Percentiles rank a stretch among this genome's conserved stretches.
These are phyloP conservation scores for Sylvicola fuscatus DNA, from an alignment of 2,888 invertebrate genomes.

Conservation along the genomic window DNA sequence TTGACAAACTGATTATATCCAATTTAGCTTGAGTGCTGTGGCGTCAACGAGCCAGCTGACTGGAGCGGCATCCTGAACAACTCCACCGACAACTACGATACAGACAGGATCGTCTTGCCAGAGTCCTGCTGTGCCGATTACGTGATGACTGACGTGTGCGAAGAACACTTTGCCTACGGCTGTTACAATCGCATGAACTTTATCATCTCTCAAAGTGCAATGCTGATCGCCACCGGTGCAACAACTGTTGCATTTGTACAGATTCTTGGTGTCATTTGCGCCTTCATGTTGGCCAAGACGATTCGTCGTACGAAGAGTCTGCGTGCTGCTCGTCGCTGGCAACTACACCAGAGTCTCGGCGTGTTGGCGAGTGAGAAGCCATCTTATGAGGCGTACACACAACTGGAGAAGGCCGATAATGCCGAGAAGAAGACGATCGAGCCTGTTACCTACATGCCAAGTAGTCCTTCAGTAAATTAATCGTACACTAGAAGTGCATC, in stretches of 20 bases:
- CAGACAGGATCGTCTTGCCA: slow-evolving; percentile 26
- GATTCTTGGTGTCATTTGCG: slow-evolving; percentile 73
- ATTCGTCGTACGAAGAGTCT: slow-evolving; percentile 59
- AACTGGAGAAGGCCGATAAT: slow-evolving; percentile 1
- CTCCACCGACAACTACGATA: slow-evolving; percentile 9
- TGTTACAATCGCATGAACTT: slow-evolving; percentile 38
- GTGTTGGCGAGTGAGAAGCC: slow-evolving; percentile 13
- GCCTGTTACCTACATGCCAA: too few species aligned
- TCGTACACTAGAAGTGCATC: too few species aligned
- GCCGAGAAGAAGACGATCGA: too few species aligned
- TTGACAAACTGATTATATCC: neutral
- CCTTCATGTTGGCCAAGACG: slow-evolving; percentile 70
- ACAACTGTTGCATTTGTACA: slow-evolving; percentile 63
- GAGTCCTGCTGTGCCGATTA: slow-evolving; percentile 35
- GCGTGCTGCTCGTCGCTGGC: slow-evolving; percentile 47
- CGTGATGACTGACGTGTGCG: slow-evolving; percentile 14
- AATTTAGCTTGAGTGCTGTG: slow-evolving; percentile 45
- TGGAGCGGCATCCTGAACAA: slow-evolving; percentile 27
- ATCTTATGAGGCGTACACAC: slow-evolving; percentile 3
- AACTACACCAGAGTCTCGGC: slow-evolving; percentile 26
- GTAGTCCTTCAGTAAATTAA: too few species aligned
- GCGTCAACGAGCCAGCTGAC: slow-evolving; percentile 37
- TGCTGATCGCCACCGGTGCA: slow-evolving; percentile 51
- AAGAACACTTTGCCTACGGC: slow-evolving; percentile 24
- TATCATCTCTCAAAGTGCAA: slow-evolving; percentile 46